These are phyloP conservation scores for Conomelus anceps DNA, from an alignment of 2,888 invertebrate genomes.

Conservation along the genomic window DNA sequence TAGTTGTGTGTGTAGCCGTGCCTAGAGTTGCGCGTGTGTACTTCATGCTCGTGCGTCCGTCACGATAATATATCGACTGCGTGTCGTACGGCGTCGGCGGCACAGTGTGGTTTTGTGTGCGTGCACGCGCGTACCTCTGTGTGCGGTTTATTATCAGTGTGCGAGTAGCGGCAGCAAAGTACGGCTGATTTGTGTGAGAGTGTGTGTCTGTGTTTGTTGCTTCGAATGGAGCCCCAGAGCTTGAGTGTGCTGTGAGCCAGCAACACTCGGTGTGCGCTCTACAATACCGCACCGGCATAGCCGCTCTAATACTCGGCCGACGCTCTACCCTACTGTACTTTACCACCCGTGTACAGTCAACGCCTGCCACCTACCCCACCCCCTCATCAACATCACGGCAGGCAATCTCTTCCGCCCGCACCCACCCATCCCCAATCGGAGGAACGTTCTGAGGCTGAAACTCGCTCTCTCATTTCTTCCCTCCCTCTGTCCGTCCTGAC, in stretches of 20 bases:
- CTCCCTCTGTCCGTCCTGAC: not conserved
- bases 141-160: not conserved
- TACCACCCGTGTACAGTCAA: conserved; percentile 9
- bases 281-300: not conserved
- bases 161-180: not conserved
- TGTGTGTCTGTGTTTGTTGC: not conserved
- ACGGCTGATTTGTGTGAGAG: not conserved
- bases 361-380: conserved; percentile 11
- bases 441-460: not conserved
- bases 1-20: no score
- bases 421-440: not conserved
- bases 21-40: not conserved
- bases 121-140: not conserved
- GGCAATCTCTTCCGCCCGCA: conserved; percentile 1
- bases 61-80: not conserved
- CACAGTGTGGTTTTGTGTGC: not conserved
- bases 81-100: not conserved
- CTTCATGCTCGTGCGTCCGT: not conserved
- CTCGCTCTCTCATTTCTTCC: not conserved
- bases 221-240: not conserved
- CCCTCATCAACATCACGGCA: not conserved
- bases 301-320: not conserved
- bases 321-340: not conserved
- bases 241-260: not conserved
- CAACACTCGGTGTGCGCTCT: not conserved